Evolutionary conservation across 1,140 invertebrate genomes (phyloP), one percentile per base, ranked within the genome.

Genomic region (Musca vetustissima): DNA sequence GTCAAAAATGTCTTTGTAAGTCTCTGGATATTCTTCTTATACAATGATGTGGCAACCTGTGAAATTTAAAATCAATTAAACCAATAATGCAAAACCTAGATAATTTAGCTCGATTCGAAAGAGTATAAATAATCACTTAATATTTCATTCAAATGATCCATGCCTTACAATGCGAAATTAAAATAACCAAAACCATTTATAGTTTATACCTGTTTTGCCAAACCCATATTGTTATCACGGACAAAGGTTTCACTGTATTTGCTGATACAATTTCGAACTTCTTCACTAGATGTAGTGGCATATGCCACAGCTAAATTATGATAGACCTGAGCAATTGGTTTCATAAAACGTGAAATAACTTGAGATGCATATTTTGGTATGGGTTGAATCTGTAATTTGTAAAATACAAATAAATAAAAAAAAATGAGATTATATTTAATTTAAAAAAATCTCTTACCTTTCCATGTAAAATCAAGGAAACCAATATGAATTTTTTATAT

Each of bases 1-100:
- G 96, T 99, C 71, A 98, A 86, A 83, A 99, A 99, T 47, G 97
- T 98, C 85, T 98, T 98, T 36, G 97, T 98, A 64, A 99, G 85
- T 80, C 95, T 89, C 84, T 98, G 95, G 75, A 99, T 99, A 84
- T 97, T 98, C 81, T 97, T 96, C 84, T 97, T 98, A 78, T 95
- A 95, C 76, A 98, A 88, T 67, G 93, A 94, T 70, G 89, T 89
- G 49, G 95, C 83, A 64, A 97, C 94, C 87, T 93, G 86, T 84
- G 4, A 24, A 2, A 55, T 55, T 53, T 14, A 55, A 21, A 24
- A 55, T n/a, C n/a, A n/a, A n/a, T n/a, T n/a, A n/a, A n/a, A n/a
- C n/a, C n/a, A n/a, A n/a, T n/a, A n/a, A n/a, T n/a, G n/a, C n/a
- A n/a, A n/a, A n/a, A n/a, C n/a, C n/a, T n/a, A n/a, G n/a, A n/a